Percentiles rank a stretch among this genome's conserved stretches.
phyloP scores from a whole-genome alignment of 2,113 vertebrate genomes.

The Leuciscus idus region DNA sequence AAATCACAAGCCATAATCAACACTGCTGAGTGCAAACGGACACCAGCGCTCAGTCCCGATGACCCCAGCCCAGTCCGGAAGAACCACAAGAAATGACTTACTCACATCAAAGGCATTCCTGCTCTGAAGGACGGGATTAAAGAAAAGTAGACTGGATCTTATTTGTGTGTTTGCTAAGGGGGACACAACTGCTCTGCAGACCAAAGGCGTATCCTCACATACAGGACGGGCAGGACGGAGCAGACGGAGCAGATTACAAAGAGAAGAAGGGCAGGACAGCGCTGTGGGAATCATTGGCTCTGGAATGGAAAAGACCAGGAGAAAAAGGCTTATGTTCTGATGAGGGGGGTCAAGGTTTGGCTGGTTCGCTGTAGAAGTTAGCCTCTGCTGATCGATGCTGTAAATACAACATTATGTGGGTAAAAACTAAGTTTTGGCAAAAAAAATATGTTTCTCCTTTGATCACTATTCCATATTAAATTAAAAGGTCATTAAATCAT shows the following conservation, averaged over 20 bases:
- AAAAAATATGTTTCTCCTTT: too few relatives aligned
- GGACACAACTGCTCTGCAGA: constrained; percentile 9
- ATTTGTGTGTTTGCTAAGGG: constrained; percentile 5
- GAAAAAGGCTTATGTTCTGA: background rate
- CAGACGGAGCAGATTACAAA: background rate
- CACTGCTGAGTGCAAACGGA: constrained; percentile 1
- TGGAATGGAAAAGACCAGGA: background rate
- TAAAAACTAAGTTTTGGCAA: too few relatives aligned
- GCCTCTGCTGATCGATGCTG: background rate
- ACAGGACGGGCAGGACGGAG: background rate
- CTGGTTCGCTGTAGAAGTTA: background rate
- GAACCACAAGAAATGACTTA: constrained; percentile 11
- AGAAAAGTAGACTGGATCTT: constrained; percentile 21
- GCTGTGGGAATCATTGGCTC: background rate
- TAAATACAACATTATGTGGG: background rate
- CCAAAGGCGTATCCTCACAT: background rate
- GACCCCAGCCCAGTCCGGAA: constrained; percentile 1
- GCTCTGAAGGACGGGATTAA: background rate
- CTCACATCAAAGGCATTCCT: constrained; percentile 2
- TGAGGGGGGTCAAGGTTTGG: background rate
- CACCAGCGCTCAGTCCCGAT: background rate
- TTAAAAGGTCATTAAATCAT: too few relatives aligned
- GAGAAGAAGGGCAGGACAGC: background rate
- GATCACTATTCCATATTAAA: too few relatives aligned
- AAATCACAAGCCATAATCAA: constrained; percentile 31